phyloP scores from a whole-genome alignment of 2,888 invertebrate genomes.

The Nemapogon koenigi region DNA sequence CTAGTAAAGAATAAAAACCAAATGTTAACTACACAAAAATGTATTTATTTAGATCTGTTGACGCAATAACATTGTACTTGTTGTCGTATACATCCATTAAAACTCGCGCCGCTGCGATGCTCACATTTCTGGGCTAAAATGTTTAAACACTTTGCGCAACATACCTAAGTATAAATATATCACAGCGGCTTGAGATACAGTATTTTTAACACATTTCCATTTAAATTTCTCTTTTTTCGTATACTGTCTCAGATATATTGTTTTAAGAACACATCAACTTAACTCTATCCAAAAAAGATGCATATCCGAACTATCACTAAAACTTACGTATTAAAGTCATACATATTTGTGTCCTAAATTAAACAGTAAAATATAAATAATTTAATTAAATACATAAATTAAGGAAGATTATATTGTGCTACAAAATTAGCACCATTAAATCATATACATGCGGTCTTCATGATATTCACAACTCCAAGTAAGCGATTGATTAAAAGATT shows the following conservation, averaged over 20 bases:
- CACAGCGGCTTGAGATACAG: constrained; percentile 36
- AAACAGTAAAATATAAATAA: constrained; percentile 16
- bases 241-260: constrained; percentile 64
- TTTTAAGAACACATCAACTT: constrained; percentile 59
- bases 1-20: constrained; percentile 36
- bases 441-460: constrained; percentile 31
- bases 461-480: constrained; percentile 44
- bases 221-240: constrained; percentile 46
- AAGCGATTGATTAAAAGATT: too few relatives aligned
- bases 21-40: constrained; percentile 59
- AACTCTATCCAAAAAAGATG: constrained; percentile 34
- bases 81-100: constrained; percentile 53
- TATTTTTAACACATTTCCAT: constrained; percentile 30
- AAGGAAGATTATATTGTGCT: constrained; percentile 41
- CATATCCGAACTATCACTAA: constrained; percentile 36
- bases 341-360: background rate
- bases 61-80: constrained; percentile 56
- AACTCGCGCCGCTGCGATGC: background rate
- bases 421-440: constrained; percentile 42
- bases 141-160: background rate
- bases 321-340: constrained; percentile 12
- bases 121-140: background rate
- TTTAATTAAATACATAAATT: constrained; percentile 27
- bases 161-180: background rate
- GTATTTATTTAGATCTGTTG: constrained; percentile 59